Evolutionary conservation across 2,113 vertebrate species (phyloP).

Genomic region (Lophochroa leadbeateri): DNA sequence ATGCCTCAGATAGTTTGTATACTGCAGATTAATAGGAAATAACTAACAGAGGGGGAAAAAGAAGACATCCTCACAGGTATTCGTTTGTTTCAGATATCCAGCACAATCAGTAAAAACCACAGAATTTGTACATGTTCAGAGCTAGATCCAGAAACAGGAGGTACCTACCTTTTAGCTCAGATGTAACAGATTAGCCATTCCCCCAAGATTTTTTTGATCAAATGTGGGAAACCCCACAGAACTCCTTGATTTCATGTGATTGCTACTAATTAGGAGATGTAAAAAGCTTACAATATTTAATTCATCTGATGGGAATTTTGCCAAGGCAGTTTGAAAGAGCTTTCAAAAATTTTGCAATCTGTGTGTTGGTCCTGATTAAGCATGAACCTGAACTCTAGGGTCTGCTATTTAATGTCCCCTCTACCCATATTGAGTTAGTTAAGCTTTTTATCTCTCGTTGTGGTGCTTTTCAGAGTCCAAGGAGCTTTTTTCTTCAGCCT

Average conservation of each 20-base stretch:
- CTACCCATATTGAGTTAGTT: neutral
- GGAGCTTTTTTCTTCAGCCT: neutral
- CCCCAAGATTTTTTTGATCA: neutral
- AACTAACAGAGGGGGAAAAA: rapidly evolving
- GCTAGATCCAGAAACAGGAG: neutral
- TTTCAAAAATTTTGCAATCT: neutral
- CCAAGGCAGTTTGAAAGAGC: neutral
- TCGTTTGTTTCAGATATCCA: neutral
- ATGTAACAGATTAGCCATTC: neutral
- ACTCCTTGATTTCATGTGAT: neutral
- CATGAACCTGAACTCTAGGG: neutral
- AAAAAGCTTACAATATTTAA: neutral
- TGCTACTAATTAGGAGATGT: neutral
- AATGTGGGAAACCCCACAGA: neutral
- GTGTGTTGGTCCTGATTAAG: neutral
- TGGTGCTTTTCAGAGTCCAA: neutral
- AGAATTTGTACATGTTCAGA: neutral
- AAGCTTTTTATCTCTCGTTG: neutral
- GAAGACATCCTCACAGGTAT: neutral
- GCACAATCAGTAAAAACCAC: neutral
- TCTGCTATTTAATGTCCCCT: neutral
- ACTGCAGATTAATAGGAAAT: neutral
- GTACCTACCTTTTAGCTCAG: neutral
- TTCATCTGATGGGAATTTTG: neutral
- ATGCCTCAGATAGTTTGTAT: neutral